Evolutionary conservation across 2,113 vertebrate genomes (phyloP), one percentile per base, ranked within the genome.

Genomic region (Neogobius melanostomus): DNA sequence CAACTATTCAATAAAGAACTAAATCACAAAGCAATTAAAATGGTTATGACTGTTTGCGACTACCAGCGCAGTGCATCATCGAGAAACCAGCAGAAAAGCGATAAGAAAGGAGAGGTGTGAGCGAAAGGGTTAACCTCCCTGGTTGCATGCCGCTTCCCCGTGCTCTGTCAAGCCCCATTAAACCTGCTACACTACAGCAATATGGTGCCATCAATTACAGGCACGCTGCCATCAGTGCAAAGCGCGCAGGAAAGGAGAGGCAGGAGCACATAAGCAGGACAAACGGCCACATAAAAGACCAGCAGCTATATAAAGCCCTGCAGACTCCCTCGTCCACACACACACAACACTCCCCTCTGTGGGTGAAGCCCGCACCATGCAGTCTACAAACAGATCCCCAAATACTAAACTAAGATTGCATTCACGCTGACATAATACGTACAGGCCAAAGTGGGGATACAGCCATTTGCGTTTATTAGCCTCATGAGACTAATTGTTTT

Each of bases 161-260:
- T 86, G 89, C 90, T 87, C 87, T 86, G 91, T 93, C 90, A 91
- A 89, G 91, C 88, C 88, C 90, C 92, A 93, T 93, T 93, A 93
- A 91, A 91, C 90, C 90, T 87, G 88, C 91, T 89, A 89, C 90
- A 90, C 89, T 90, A 92, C 91, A 88, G 91, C 92, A 92, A 93
- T 92, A 92, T 92, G 90, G 89, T 87, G 82, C 91, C 91, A 93
- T 93, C 92, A 93, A 92, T 93, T 92, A 92, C 89, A 87, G 89
- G 85, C 88, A 51, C 68, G 76, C 88, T 68, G 88, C 91, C 88
- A 91, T 92, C 89, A 86, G 90, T 86, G 90, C 79, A 78, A 75
- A 85, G 85, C 59, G 69, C 80, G 78, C 78, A 81, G 79, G 83
- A 85, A 81, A 81, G 74, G 77, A 85, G 88, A 86, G 88, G 90